Evolutionary conservation across 2,888 invertebrate genomes (phyloP), one percentile per base, ranked within the genome.

Genomic region (Leptura quadrifasciata): DNA sequence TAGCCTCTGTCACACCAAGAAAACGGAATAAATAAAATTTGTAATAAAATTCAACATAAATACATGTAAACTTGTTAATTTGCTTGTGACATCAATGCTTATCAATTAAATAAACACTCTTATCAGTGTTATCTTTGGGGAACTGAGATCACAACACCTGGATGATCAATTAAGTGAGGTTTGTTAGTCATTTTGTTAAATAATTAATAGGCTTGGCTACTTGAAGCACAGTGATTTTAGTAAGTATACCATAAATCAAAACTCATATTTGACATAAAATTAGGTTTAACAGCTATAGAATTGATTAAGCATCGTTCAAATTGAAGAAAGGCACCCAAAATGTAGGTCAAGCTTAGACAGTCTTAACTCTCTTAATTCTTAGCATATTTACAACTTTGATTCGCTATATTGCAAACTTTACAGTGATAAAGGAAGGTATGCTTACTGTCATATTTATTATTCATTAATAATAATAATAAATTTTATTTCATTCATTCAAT

Each of bases 71-170:
- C 54, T 27, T 54, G 15, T 24, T 24, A 68, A 57, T 57, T 35
- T 17, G 17, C 6, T 47, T 17, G 35, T 35, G 12, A 27, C 27
- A 24, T 31, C 39, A 20, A 27, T 35, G 27, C 61, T 71, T 71
- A 71, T 71, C 71, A 55, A 71, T 61, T 27, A 61, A 18, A 21
- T 20, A 60, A 71, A 71, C 60, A 71, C 6, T 18, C 17, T 71
- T 71, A 71, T 71, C 71, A 71, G 27, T n/a, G 71, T 71, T 71
- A 71, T 71, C 71, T 61, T 31, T n/a, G 0, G 52, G 31, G 24
- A 47, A 65, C 21, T 65, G 65, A 52, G 65, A 52, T 65, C 65
- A 52, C 24, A 47, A 52, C 47, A 65, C 65, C 65, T 52, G 52
- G n/a, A 24, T n/a, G n/a, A n/a, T n/a, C n/a, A n/a, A n/a, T 47